Conservation (phyloP, 2,888 invertebrate species). For the Macrosiphum euphorbiae region DNA sequence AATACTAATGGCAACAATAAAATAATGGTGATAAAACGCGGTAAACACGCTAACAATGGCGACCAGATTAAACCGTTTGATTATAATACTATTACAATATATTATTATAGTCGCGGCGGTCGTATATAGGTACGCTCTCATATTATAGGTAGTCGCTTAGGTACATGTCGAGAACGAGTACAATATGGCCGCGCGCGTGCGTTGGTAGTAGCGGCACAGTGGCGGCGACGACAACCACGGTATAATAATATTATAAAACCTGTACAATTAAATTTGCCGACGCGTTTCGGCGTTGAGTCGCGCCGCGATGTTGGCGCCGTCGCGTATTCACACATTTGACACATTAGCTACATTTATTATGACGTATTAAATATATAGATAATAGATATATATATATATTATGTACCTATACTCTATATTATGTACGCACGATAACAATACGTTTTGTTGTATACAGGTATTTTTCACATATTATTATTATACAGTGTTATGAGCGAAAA, state of each 20-base stretch:
- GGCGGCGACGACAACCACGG: neutral
- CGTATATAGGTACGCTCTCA: neutral
- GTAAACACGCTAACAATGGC: slow-evolving; percentile 38
- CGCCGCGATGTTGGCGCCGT: slow-evolving; percentile 15
- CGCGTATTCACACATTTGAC: neutral
- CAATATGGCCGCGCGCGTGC: slow-evolving; percentile 28
- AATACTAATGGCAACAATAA: neutral
- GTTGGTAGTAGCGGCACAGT: neutral
- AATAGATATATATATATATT: neutral
- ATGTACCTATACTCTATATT: neutral
- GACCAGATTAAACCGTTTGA: slow-evolving; percentile 59
- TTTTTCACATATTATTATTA: neutral
- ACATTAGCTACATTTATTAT: neutral
- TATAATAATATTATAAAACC: neutral
- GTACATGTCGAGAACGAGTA: neutral
- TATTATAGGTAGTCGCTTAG: neutral
- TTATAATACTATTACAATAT: neutral
- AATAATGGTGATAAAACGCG: slow-evolving; percentile 25
- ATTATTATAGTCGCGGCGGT: neutral
- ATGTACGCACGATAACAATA: slow-evolving; percentile 12
- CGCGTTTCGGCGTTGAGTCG: neutral
- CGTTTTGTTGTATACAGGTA: neutral
- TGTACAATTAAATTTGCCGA: slow-evolving; percentile 25
- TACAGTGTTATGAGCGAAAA: neutral
- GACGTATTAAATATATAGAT: neutral